Evolutionary conservation across 2,113 vertebrate species (phyloP).

Genomic region (Platysteira castanea): DNA sequence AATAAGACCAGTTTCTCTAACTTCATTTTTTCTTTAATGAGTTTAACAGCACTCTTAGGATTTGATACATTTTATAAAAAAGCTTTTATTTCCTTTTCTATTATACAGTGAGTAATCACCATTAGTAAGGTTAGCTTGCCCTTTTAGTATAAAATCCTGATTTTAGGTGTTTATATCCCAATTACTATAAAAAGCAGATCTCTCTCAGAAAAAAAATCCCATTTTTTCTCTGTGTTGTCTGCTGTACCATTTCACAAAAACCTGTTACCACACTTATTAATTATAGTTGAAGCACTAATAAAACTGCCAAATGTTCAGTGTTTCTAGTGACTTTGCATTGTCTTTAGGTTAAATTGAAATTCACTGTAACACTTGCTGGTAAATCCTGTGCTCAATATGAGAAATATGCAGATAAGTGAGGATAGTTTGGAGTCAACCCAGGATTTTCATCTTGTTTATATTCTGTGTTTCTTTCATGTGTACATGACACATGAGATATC

Average conservation of each 20-base stretch:
- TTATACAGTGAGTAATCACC: conserved; percentile 75
- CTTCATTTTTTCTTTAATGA: conserved; percentile 85
- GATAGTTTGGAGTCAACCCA: neutral
- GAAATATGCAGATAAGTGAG: neutral
- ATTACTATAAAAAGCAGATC: conserved; percentile 50
- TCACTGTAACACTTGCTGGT: neutral
- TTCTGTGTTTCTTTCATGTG: neutral
- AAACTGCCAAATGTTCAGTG: neutral
- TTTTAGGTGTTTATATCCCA: conserved; percentile 67
- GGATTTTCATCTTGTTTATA: neutral
- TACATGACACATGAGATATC: neutral
- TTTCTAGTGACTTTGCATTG: conserved; percentile 23
- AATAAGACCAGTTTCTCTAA: conserved; percentile 82
- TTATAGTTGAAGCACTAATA: neutral
- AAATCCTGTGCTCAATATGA: neutral
- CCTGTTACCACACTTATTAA: neutral
- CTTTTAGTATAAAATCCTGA: conserved; percentile 71
- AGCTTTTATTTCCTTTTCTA: conserved; percentile 78
- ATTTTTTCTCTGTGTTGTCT: neutral
- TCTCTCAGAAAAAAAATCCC: neutral
- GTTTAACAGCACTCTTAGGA: conserved; percentile 83
- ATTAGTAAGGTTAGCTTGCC: conserved; percentile 75
- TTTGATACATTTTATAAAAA: conserved; percentile 80
- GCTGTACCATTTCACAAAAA: conserved; percentile 21
- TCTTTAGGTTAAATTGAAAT: neutral